Evolutionary conservation across 2,888 invertebrate species (phyloP).

Genomic region (Norana najaformis): DNA sequence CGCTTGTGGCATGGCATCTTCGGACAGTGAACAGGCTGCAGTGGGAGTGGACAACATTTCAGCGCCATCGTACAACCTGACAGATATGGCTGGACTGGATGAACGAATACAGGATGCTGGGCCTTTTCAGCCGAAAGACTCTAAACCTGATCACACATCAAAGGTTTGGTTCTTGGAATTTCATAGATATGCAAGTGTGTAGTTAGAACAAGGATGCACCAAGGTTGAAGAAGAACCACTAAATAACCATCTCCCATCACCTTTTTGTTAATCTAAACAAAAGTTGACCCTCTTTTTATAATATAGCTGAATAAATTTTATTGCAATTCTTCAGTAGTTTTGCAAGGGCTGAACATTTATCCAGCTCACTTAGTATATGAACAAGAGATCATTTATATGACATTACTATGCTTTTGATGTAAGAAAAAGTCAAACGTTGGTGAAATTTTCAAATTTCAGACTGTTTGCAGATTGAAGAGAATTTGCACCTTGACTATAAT

Average conservation of each 20-base stretch:
- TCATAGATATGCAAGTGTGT: neutral
- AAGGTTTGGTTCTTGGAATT: slow-evolving; percentile 18
- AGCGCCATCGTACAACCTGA: neutral
- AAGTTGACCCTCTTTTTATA: neutral
- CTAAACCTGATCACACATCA: slow-evolving; percentile 21
- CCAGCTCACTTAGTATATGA: too few relatives aligned
- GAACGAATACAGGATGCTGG: slow-evolving; percentile 24
- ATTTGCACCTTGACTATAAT: neutral
- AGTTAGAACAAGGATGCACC: neutral
- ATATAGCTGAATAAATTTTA: neutral
- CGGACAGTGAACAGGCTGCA: slow-evolving; percentile 8
- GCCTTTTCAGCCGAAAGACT: slow-evolving; percentile 6
- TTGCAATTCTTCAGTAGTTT: neutral
- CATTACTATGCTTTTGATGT: too few relatives aligned
- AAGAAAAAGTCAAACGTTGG: too few relatives aligned
- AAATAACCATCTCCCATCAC: neutral
- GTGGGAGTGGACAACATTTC: slow-evolving; percentile 5
- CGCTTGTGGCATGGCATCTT: slow-evolving; percentile 8
- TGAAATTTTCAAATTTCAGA: too few relatives aligned
- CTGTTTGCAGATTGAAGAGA: too few relatives aligned
- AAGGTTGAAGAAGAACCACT: slow-evolving; percentile 13
- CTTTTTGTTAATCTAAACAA: neutral
- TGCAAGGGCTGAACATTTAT: too few relatives aligned
- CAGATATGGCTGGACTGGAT: slow-evolving; percentile 24
- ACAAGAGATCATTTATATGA: too few relatives aligned